Evolutionary conservation across 2,113 vertebrate genomes (phyloP), one percentile per base, ranked within the genome.

Genomic region (Callopanchax toddi): DNA sequence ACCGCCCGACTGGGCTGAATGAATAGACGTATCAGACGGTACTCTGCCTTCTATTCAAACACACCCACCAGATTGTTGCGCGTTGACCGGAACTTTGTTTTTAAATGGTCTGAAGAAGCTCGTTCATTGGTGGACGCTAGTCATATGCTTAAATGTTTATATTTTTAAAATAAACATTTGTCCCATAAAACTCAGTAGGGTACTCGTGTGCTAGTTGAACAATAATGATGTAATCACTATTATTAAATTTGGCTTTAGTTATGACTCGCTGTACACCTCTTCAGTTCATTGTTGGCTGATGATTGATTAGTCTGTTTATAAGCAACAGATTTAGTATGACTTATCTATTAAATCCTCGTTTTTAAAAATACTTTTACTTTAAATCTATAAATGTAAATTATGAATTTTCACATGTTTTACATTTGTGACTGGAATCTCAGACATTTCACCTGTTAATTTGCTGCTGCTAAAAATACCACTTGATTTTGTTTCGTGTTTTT

Each of bases 51-150:
- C 2, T 68, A 82, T 78, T 77, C 87, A 60, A 85, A 85, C 90
- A 66, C 61, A 91, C 74, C 84, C 66, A 61, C n/a, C 9, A 86
- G 69, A 90, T 87, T 80, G 29, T 45, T 90, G 76, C 90, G 87
- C 82, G 60, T 17, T 40, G 74, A 63, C 87, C 83, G 91, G 92
- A 36, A 82, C 92, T 90, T 82, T 67, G 88, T 93, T 90, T 92
- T 93, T 93, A 93, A 93, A 93, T 93, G 90, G 92, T 91, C 90
- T 81, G 76, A 84, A 82, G 87, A 81, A 83, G 86, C 79, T 60
- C 60, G 62, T 20, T 83, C 82, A 87, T 88, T 88, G 89, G 86
- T 42, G 2, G 67, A 79, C 42, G 42, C 1, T 2, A 37, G 74
- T 72, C 77, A 83, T 42, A 44, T 85, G 79, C 55, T 60, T 57